These are phyloP conservation scores for Tenualosa thibaudeaui DNA, from an alignment of 2,797 vertebrate genomes.

Conservation along the genomic window DNA sequence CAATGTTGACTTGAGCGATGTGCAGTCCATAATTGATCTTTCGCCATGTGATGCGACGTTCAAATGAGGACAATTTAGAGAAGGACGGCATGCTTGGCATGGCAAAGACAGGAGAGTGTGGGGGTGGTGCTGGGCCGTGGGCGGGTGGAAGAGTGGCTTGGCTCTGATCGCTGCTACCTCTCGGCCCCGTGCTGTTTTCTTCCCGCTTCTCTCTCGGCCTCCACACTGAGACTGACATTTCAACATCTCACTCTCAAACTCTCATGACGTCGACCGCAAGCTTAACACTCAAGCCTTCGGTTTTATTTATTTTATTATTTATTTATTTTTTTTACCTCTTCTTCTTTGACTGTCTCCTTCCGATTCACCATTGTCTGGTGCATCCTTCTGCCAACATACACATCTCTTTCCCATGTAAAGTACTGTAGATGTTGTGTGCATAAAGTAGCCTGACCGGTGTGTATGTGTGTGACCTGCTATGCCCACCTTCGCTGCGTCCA, in stretches of 20 bases:
- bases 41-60: neutral
- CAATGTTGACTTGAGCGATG: neutral
- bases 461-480: slow-evolving; percentile 5
- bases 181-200: neutral
- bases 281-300: neutral
- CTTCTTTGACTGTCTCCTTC: neutral
- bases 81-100: neutral
- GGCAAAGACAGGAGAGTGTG: neutral
- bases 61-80: neutral
- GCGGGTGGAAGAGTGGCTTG: neutral
- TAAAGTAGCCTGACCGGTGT: neutral
- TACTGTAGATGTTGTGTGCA: neutral
- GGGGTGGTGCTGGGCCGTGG: neutral
- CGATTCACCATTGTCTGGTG: neutral
- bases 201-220: neutral
- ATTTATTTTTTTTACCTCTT: neutral
- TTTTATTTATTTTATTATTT: neutral
- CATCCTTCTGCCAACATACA: neutral
- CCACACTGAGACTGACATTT: slow-evolving; percentile 21
- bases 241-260: slow-evolving; percentile 17
- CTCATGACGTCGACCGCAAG: neutral
- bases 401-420: neutral
- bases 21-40: slow-evolving; percentile 4
- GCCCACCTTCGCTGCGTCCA: neutral
- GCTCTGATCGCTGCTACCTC: neutral